Evolutionary conservation across 1,140 invertebrate species (phyloP), one percentile per base, ranked within the genome.

Genomic region (Atopsyche davidsoni): DNA sequence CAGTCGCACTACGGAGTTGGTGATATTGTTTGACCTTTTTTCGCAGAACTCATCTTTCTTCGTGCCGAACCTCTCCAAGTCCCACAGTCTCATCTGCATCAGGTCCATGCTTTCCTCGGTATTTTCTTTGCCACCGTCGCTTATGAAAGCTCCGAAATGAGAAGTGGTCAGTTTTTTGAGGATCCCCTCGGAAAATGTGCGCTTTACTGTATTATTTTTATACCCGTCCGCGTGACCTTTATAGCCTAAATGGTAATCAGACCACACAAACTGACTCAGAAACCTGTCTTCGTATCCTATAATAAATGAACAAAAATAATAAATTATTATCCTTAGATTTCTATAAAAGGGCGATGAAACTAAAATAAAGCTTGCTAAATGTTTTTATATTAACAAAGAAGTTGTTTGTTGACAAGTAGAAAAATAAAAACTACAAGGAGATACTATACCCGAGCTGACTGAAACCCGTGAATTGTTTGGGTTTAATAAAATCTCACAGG

Each of bases 61-160:
- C 28, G 62, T 67, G 16, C 59, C 59, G 51, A 67, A 70, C 46
- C 63, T 69, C 18, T 68, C 64, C 14, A 60, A 62, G 51, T 72
- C 68, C 68, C 68, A 72, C 4, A 70, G 16, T 1, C 54, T 61
- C 40, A 65, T 65, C 1, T 68, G 62, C 31, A 70, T 23, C 1
- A 66, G 25, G 46, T 72, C 70, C 63, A 67, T 67, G 38, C 67
- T 64, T 14, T 70, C 57, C n/a, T 63, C 36, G 23, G 70, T 54
- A 35, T 51, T 67, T 3, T 70, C 31, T 4, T 47, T 57, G 16
- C 65, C 64, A 2, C 61, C 19, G 51, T 66, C 56, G 19, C 69
- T 52, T 2, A 71, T 54, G 46, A 71, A 71, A 1, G 62, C 64
- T 11, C 56, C 16, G 3, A 70, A 45, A 7, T 66, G 61, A 45